Base-by-base conservation (phyloP, 2,113 vertebrate species). In the Zosterops pallidus region DNA sequence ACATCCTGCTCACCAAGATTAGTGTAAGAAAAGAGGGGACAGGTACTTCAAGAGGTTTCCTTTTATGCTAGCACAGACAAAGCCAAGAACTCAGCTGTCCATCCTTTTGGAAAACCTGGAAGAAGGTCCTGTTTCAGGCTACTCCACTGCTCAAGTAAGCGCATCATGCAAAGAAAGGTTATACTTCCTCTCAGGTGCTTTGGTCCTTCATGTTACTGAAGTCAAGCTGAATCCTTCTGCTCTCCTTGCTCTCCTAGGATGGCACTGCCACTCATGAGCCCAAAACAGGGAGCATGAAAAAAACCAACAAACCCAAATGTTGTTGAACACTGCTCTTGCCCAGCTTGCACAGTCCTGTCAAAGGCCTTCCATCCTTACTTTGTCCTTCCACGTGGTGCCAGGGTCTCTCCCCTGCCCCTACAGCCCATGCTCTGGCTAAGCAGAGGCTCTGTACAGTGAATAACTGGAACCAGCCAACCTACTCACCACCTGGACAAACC, bases 381-480 rank as follows among this genome's bases (percentile, higher is more conserved):
- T 42, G 50, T 59, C 63, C 55, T 90, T 83, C 68, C 39, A 16
- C 33, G 4, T 2, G 12, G 37, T 39, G 39, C 41, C 50, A 72
- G 50, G 68, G 26, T 67, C 50, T 62, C 78, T 86, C 25, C 52
- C 57, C 47, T 56, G 50, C 39, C 68, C 31, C 47, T 74, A n/a
- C 17, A 59, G 65, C 41, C 72, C 69, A 26, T 4, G 18, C 33
- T 55, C 41, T 55, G 65, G 80, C 62, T 47, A 44, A 74, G 69
- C 68, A 78, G 79, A 85, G 56, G 56, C 60, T 92, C 72, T 50
- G 60, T 64, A 74, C 82, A 84, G 88, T 83, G 88, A 96, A 75
- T 88, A 95, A 95, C 90, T 88, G 90, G 76, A 94, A 94, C 88
- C 88, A 86, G 93, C 88, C 89, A 92, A 87, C 64, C 67, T 85